Evolutionary conservation across 2,113 vertebrate species (phyloP).

Genomic region (Tor tambroides): DNA sequence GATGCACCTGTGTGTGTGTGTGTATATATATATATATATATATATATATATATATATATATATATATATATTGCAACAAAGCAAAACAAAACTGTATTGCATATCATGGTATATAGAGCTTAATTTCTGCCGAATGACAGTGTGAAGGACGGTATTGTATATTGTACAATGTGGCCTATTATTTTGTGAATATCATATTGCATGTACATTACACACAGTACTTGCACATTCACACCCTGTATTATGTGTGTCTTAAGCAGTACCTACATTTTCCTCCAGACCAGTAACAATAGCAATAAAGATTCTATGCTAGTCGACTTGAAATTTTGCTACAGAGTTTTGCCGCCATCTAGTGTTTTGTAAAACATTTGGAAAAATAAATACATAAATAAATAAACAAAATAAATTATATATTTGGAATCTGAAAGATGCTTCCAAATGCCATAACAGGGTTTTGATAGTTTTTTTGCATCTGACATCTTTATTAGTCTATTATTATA

Average conservation of each 20-base stretch:
- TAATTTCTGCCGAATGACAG: not conserved
- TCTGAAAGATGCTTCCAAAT: not conserved
- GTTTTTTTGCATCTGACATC: not conserved
- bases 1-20: too few species aligned
- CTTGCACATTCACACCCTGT: not conserved
- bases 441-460: not conserved
- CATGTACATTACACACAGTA: not conserved
- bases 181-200: not conserved
- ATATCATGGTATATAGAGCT: not conserved
- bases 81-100: not conserved
- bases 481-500: not conserved
- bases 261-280: not conserved
- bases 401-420: not conserved
- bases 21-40: too few species aligned
- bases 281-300: not conserved
- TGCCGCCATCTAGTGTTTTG: conserved; percentile 66
- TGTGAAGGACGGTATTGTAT: not conserved
- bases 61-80: too few species aligned
- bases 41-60: too few species aligned
- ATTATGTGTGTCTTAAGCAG: not conserved
- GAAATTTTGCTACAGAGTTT: not conserved
- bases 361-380: not conserved
- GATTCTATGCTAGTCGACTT: not conserved
- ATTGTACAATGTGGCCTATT: not conserved
- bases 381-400: too few species aligned